Conservation (phyloP, 2,888 invertebrate genomes). For the Sussaba pulchella region DNA sequence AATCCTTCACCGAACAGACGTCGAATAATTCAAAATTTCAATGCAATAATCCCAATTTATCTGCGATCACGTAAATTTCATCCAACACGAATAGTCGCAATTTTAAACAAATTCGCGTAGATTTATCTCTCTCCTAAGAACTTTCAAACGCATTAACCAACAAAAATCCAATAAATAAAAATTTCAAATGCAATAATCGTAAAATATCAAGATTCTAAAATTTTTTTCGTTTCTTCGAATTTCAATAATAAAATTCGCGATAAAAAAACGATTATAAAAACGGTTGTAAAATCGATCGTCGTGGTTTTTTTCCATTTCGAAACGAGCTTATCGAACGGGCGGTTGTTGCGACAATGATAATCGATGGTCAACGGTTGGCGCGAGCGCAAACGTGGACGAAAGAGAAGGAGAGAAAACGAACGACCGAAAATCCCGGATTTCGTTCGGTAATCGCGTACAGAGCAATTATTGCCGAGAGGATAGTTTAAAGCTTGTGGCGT, state of each 20-base stretch:
- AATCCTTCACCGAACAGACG: conserved; percentile 4
- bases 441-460: conserved; percentile 42
- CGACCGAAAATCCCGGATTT: conserved; percentile 41
- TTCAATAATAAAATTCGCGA: too few species aligned
- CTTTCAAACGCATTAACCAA: too few species aligned
- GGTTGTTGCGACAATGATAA: conserved; percentile 46
- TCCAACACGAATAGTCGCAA: too few species aligned
- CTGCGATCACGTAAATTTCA: too few species aligned
- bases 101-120: too few species aligned
- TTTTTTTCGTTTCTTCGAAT: background rate
- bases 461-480: conserved; percentile 3
- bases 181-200: conserved; percentile 7
- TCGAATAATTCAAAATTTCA: background rate
- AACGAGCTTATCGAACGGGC: conserved; percentile 24
- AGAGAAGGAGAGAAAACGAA: too few species aligned
- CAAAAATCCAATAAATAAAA: too few species aligned
- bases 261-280: too few species aligned
- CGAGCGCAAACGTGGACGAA: background rate
- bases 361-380: conserved; percentile 36
- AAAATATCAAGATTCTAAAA: background rate
- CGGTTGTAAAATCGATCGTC: background rate
- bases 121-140: too few species aligned
- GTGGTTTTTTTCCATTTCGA: conserved; percentile 52
- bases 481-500: conserved; percentile 33
- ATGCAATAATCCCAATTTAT: too few species aligned